Evolutionary conservation across 2,797 vertebrate species (phyloP).

Genomic region (Intellagama lesueurii): DNA sequence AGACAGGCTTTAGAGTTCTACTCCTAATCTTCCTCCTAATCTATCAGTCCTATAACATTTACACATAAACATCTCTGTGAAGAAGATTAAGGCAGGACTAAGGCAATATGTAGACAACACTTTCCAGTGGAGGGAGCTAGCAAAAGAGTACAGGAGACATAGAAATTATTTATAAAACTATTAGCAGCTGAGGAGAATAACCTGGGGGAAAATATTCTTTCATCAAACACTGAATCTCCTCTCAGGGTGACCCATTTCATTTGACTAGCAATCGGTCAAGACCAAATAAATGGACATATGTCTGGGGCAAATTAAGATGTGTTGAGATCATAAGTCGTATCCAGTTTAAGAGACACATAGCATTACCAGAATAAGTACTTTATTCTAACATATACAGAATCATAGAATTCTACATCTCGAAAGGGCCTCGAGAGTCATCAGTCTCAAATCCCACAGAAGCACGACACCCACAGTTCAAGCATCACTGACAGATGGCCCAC

Average conservation of each 20-base stretch:
- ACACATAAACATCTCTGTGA: neutral
- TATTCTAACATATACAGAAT: too few relatives aligned
- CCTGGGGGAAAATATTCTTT: too few relatives aligned
- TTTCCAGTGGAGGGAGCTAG: too few relatives aligned
- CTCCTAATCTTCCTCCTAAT: neutral
- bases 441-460: too few relatives aligned
- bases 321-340: neutral
- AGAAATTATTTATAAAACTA: neutral
- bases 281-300: neutral
- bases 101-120: neutral
- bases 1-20: neutral
- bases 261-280: neutral
- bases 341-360: too few relatives aligned
- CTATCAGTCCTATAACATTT: neutral
- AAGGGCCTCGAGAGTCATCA: too few relatives aligned
- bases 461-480: too few relatives aligned
- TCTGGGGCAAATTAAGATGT: neutral
- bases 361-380: too few relatives aligned
- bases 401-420: too few relatives aligned
- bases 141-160: neutral
- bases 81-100: neutral
- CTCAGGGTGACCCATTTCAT: neutral
- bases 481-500: too few relatives aligned
- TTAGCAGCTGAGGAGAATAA: neutral
- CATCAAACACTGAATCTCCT: too few relatives aligned